phyloP scores from a whole-genome alignment of 2,797 vertebrate genomes.

The Cichlasoma orientale region DNA sequence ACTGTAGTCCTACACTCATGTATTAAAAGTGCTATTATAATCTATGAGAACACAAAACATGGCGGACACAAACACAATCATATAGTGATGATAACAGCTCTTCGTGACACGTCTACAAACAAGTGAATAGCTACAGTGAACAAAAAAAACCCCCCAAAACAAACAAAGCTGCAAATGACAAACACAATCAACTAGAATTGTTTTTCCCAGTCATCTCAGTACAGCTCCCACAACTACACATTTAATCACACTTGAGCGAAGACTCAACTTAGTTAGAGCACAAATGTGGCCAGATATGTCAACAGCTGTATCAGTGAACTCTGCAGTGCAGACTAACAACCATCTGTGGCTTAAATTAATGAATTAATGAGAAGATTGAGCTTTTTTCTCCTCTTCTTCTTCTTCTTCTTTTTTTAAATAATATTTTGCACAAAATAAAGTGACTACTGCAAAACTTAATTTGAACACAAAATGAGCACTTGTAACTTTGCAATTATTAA shows the following conservation, averaged over 20 bases:
- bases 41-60: constrained; percentile 49
- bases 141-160: not conserved
- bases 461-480: constrained; percentile 42
- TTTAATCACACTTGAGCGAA: constrained; percentile 30
- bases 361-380: constrained; percentile 7
- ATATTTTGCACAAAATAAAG: constrained; percentile 37
- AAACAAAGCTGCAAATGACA: constrained; percentile 11
- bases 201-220: constrained; percentile 10
- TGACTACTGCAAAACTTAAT: constrained; percentile 21
- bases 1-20: constrained; percentile 71
- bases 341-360: constrained; percentile 33
- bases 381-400: constrained; percentile 25
- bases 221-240: constrained; percentile 32
- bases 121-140: constrained; percentile 21
- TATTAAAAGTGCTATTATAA: constrained; percentile 75
- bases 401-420: not conserved
- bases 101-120: constrained; percentile 38
- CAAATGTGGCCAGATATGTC: constrained; percentile 22
- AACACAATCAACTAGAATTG: constrained; percentile 31
- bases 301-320: not conserved
- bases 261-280: constrained; percentile 4
- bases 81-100: constrained; percentile 9
- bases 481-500: constrained; percentile 13
- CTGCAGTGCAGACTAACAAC: not conserved
- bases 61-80: constrained; percentile 36